Base-by-base conservation (phyloP, 64 coral and sea anemone species). In the Porites australiensis region DNA sequence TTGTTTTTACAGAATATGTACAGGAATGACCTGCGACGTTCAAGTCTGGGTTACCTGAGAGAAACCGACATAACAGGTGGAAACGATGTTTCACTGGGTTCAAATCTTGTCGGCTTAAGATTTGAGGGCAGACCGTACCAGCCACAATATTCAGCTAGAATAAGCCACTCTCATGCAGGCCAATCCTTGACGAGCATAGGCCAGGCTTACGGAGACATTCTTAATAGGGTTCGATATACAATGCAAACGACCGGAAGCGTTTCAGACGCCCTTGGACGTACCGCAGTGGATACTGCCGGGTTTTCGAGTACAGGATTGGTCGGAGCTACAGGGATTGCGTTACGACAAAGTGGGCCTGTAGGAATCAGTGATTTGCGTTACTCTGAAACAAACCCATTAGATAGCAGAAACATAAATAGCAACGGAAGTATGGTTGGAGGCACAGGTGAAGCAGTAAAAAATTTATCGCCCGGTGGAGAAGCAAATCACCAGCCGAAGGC, bases 171-270 rank as follows among this genome's bases (percentile, higher is more conserved):
- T 13, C 52, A 69, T 22, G 81, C 27, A 37, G 27, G 44, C 5
- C 44, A 68, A 13, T 27, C 69, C 3, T 74, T 84, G 12, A 14
- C 22, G 15, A 55, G 81, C 10, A 18, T 37, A 61, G 79, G 50
- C 27, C 52, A 83, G n/a, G 48, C 68, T 11, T 91, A 84, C 58
- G 72, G 70, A 3, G 72, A 72, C 45, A 91, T 91, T 23, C 19
- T 91, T 19, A 70, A 91, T 3, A 70, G 79, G 51, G 89, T 84
- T 60, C 53, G 79, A 75, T 47, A 83, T 8, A 91, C 89, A 10
- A 91, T 91, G 79, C 52, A 91, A 71, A 72, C 89, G 16, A 73
- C 89, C 43, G 87, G 72, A 62, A 64, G 19, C 13, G 72, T 74
- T 55, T 71, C 59, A 8, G 60, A 80, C 18, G 79, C 27, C 15